A percentile compares a stretch with the other conserved stretches of the same genome.
Conservation (phyloP, 2,797 vertebrate genomes). For the Leptodactylus fallax region DNA sequence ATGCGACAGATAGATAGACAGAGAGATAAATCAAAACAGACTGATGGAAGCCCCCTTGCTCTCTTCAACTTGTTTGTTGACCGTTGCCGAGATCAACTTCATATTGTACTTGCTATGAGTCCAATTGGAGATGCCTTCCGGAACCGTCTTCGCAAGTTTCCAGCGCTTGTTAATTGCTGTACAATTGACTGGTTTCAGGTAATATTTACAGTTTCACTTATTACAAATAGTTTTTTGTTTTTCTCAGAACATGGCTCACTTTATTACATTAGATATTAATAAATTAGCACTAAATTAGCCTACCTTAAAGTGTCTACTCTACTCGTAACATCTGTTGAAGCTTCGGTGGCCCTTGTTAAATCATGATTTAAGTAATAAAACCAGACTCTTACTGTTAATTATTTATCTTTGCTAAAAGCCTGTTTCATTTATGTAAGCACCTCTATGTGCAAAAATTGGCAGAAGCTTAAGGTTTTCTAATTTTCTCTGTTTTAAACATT, state of each 20-base stretch:
- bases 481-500: constrained; percentile 18
- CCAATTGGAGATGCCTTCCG: constrained; percentile 91
- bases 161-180: constrained; percentile 79
- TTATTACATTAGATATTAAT: background rate
- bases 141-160: constrained; percentile 82
- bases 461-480: background rate
- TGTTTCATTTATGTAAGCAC: background rate
- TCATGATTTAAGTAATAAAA: background rate
- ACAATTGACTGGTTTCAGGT: constrained; percentile 84
- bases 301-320: background rate
- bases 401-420: no score
- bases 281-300: background rate
- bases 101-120: constrained; percentile 91
- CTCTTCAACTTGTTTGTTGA: constrained; percentile 93
- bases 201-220: constrained; percentile 15
- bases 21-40: constrained; percentile 84
- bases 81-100: constrained; percentile 87
- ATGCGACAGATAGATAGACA: constrained; percentile 88
- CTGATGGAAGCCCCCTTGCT: constrained; percentile 85
- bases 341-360: background rate
- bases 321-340: background rate
- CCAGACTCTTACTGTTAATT: background rate
- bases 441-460: background rate
- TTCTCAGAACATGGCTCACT: background rate
- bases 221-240: background rate